These are phyloP conservation scores for Plebejus anna DNA, from an alignment of 2,888 invertebrate genomes.

Conservation along the genomic window DNA sequence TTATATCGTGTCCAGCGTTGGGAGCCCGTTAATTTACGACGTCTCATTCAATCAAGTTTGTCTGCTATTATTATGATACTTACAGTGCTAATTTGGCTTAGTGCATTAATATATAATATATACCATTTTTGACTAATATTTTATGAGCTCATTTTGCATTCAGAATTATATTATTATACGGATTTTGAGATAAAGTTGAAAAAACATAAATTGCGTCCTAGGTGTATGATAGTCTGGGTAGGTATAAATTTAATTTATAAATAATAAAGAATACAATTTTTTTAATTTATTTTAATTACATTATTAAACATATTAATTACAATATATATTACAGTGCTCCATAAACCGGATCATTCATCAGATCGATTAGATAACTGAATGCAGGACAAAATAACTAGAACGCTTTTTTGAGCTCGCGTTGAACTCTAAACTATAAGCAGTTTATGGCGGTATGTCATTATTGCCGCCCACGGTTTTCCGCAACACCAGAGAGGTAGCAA, in stretches of 20 bases:
- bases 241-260: neutral
- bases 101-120: neutral
- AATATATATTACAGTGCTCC: no score
- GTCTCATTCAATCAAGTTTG: slow-evolving; percentile 26
- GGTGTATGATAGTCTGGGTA: neutral
- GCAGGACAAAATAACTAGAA: neutral
- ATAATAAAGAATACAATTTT: neutral
- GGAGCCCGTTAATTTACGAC: slow-evolving; percentile 28
- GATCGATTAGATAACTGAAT: neutral
- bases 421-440: neutral
- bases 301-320: no score
- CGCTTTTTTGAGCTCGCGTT: neutral
- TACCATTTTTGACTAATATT: slow-evolving; percentile 17
- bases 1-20: slow-evolving; percentile 8
- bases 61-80: slow-evolving; percentile 25
- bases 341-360: no score
- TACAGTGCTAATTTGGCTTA: slow-evolving; percentile 13
- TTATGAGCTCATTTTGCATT: slow-evolving; percentile 15
- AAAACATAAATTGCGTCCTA: neutral
- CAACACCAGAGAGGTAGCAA: neutral
- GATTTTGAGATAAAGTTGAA: neutral
- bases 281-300: no score
- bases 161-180: neutral
- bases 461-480: neutral
- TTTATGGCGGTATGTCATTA: neutral